Evolutionary conservation across 2,797 vertebrate species (phyloP).

Genomic region (Notolabrus celidotus): DNA sequence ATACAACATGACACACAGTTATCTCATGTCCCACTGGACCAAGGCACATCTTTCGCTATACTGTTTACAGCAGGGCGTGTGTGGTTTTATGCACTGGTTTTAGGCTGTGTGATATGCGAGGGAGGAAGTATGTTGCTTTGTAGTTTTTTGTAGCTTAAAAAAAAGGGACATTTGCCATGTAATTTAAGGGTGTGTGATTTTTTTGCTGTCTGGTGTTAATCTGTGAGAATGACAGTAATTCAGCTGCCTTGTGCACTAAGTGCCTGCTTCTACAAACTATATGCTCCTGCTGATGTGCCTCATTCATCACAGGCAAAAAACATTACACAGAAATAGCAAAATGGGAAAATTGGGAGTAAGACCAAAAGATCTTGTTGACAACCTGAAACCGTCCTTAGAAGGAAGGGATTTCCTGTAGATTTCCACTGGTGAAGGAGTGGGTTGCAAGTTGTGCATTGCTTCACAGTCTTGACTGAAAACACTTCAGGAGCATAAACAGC

Average conservation of each 20-base stretch:
- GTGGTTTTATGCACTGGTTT: conserved; percentile 3
- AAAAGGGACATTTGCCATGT: conserved; percentile 20
- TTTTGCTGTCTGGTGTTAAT: conserved; percentile 35
- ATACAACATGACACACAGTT: conserved; percentile 8
- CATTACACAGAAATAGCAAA: conserved; percentile 10
- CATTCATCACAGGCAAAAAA: conserved; percentile 14
- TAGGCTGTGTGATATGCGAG: conserved; percentile 3
- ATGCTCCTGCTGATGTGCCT: conserved; percentile 28
- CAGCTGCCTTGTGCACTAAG: conserved; percentile 71
- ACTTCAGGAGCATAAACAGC: conserved; percentile 2
- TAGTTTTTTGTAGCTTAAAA: conserved; percentile 39
- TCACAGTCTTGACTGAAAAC: not conserved
- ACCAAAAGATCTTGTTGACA: not conserved
- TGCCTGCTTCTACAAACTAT: conserved; percentile 68
- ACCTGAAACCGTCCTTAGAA: not conserved
- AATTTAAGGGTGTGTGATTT: conserved; percentile 23
- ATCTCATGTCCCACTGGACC: conserved; percentile 21
- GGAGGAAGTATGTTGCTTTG: conserved; percentile 18
- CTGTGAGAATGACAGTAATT: conserved; percentile 27
- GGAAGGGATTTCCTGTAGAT: conserved; percentile 3
- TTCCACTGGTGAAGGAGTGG: not conserved
- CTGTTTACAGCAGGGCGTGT: conserved; percentile 8
- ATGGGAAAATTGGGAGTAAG: not conserved
- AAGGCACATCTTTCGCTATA: not conserved
- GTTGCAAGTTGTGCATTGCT: not conserved